phyloP scores from a whole-genome alignment of 1,140 invertebrate species.

The Meloidogyne chitwoodi region DNA sequence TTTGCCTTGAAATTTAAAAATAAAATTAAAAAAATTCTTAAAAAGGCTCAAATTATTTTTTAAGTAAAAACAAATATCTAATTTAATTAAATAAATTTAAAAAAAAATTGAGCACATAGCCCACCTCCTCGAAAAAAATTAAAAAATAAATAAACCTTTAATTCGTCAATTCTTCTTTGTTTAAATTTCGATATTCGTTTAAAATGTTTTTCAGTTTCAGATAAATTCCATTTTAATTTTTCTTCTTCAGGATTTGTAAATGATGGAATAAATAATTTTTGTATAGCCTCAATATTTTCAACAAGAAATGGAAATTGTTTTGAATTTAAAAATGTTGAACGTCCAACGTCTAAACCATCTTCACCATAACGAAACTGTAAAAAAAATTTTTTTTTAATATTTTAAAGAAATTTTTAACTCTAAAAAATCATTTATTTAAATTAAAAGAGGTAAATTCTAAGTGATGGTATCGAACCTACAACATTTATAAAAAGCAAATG shows the following conservation, averaged over 20 bases:
- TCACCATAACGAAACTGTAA: constrained; percentile 85
- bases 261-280: not conserved
- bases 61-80: too few species aligned
- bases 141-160: not conserved
- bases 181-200: constrained; percentile 22
- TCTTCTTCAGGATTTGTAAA: not conserved
- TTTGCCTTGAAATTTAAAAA: not conserved
- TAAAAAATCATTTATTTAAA: too few species aligned
- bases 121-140: too few species aligned
- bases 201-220: constrained; percentile 31
- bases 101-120: too few species aligned
- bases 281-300: constrained; percentile 67
- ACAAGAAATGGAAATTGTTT: constrained; percentile 77
- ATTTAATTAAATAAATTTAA: too few species aligned
- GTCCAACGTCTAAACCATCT: constrained; percentile 87
- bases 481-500: too few species aligned
- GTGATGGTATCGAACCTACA: too few species aligned
- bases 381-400: constrained; percentile 23
- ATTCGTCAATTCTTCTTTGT: constrained; percentile 10
- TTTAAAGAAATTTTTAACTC: too few species aligned
- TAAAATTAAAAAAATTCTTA: not conserved
- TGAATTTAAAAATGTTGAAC: constrained; percentile 76
- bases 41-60: too few species aligned
- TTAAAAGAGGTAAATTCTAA: too few species aligned
- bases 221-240: constrained; percentile 27